A percentile compares a stretch with the other conserved stretches of the same genome.
These are phyloP conservation scores for Philaethria dido DNA, from an alignment of 2,888 invertebrate species.

Conservation along the genomic window DNA sequence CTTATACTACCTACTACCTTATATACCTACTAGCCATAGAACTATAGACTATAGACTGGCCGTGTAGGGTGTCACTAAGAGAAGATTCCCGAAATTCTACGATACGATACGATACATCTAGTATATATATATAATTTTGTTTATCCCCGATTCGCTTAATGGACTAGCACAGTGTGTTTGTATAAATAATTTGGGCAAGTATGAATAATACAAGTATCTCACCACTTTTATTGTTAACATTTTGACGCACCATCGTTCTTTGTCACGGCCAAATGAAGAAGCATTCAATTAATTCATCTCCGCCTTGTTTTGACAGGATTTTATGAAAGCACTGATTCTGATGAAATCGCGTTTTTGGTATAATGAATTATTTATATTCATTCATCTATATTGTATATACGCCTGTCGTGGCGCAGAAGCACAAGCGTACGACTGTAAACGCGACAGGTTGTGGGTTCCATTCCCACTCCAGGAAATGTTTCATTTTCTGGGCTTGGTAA, in stretches of 20 bases:
- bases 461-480: no score
- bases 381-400: not conserved
- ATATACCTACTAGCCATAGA: no score
- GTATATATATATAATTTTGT: no score
- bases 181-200: conserved; percentile 31
- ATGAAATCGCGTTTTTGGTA: conserved; percentile 15
- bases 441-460: no score
- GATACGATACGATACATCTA: no score
- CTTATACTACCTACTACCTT: no score
- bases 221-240: conserved; percentile 33
- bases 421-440: no score
- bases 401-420: no score
- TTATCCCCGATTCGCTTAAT: conserved; percentile 5
- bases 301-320: conserved; percentile 33
- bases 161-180: not conserved
- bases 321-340: conserved; percentile 29
- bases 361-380: conserved; percentile 1
- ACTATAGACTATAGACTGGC: no score
- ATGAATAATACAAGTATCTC: conserved; percentile 29
- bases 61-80: no score
- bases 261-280: conserved; percentile 39
- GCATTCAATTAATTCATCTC: conserved; percentile 42
- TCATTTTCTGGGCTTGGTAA: no score
- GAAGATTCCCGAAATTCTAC: no score
- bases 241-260: conserved; percentile 39